These are phyloP conservation scores for Numida meleagris DNA, from an alignment of 2,113 vertebrate genomes.

Conservation along the genomic window DNA sequence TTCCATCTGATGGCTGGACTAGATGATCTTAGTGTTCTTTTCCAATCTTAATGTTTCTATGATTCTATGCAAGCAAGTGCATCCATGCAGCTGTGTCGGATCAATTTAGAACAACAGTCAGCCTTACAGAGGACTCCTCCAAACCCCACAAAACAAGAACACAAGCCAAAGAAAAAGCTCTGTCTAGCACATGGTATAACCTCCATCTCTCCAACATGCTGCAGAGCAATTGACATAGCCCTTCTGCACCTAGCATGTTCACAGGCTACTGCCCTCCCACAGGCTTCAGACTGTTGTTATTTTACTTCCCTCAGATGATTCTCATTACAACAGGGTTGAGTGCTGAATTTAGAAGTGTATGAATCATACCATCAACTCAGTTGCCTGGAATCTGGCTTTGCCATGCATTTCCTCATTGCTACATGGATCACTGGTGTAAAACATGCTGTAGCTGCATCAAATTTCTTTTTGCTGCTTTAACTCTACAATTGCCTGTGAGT, in stretches of 20 bases:
- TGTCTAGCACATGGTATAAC: neutral
- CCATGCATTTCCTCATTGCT: neutral
- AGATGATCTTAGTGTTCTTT: no score
- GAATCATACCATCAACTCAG: slow-evolving; percentile 21
- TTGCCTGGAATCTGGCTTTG: slow-evolving; percentile 33
- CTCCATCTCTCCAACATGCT: neutral
- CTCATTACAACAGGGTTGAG: slow-evolving; percentile 5
- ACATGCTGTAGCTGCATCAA: neutral
- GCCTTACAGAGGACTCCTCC: neutral
- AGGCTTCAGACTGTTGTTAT: neutral
- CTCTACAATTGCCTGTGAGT: neutral
- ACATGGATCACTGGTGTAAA: neutral
- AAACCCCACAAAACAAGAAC: neutral
- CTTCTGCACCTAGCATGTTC: neutral
- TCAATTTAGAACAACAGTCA: neutral
- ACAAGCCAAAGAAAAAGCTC: neutral
- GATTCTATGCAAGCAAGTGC: neutral
- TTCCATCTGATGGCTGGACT: neutral
- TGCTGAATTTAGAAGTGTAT: neutral
- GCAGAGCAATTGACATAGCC: neutral
- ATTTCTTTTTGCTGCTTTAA: slow-evolving; percentile 40
- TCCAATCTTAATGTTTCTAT: no score
- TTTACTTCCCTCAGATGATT: slow-evolving; percentile 31
- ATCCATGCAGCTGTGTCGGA: neutral
- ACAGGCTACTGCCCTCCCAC: slow-evolving; percentile 9